Conservation (phyloP, 2,797 vertebrate genomes). For the Mormyrops boulengeri region DNA sequence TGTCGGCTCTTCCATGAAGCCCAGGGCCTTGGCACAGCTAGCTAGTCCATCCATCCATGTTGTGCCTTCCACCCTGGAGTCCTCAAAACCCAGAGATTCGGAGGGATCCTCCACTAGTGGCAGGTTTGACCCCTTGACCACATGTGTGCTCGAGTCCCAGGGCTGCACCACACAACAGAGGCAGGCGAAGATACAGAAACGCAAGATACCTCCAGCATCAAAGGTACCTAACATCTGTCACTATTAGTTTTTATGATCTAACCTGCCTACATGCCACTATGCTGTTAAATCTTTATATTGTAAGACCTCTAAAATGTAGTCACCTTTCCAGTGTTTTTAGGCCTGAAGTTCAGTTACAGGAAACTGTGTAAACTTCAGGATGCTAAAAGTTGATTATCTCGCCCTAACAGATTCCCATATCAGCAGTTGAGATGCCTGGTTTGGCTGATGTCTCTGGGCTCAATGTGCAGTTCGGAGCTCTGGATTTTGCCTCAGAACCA, state of each 20-base stretch:
- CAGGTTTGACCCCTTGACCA: constrained; percentile 64
- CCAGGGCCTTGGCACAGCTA: constrained; percentile 58
- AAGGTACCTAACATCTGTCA: constrained; percentile 61
- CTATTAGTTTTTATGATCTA: background rate
- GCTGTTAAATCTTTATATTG: background rate
- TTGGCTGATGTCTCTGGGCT: constrained; percentile 81
- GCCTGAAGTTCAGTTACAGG: background rate
- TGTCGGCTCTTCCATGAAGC: constrained; percentile 38
- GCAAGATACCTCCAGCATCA: constrained; percentile 80
- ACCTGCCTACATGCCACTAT: background rate
- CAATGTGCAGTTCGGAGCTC: constrained; percentile 91
- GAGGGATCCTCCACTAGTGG: constrained; percentile 43
- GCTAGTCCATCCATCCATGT: constrained; percentile 46
- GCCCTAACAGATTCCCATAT: constrained; percentile 74
- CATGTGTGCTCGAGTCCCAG: constrained; percentile 62
- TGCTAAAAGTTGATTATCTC: background rate
- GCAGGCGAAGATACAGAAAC: constrained; percentile 82
- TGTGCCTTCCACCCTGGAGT: constrained; percentile 58
- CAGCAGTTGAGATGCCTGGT: constrained; percentile 94
- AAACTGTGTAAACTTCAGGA: background rate
- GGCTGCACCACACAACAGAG: constrained; percentile 70
- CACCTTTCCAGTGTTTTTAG: background rate
- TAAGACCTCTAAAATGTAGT: background rate
- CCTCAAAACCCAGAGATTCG: constrained; percentile 56
- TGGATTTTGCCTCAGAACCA: constrained; percentile 89